A percentile compares a stretch with the other conserved stretches of the same genome.
Evolutionary conservation across 2,888 invertebrate genomes (phyloP).

Genomic region (Stenolophus ochropezus): DNA sequence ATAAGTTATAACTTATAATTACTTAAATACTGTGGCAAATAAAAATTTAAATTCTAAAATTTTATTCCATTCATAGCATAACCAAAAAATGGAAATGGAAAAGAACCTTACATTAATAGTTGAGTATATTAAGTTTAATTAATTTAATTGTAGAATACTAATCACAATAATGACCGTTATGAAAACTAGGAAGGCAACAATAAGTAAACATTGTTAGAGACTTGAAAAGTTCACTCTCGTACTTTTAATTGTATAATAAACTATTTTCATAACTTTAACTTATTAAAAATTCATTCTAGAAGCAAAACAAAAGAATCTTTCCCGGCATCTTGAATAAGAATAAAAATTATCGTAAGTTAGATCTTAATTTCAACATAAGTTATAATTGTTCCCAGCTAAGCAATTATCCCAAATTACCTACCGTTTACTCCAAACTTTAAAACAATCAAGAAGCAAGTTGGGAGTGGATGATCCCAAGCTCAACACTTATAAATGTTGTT

Average conservation of each 20-base stretch:
- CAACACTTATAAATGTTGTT: slow-evolving; percentile 42
- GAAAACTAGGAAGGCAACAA: not conserved
- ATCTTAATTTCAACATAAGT: slow-evolving; percentile 40
- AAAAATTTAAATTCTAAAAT: too few relatives aligned
- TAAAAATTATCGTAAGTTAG: slow-evolving; percentile 9
- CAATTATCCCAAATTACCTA: slow-evolving; percentile 43
- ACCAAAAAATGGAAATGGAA: too few relatives aligned
- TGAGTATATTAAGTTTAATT: not conserved
- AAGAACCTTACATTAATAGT: too few relatives aligned
- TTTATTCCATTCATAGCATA: too few relatives aligned
- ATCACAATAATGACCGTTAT: not conserved
- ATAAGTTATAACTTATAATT: too few relatives aligned
- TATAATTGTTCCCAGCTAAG: slow-evolving; percentile 34
- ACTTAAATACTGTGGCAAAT: too few relatives aligned
- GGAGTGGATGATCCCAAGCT: slow-evolving; percentile 9
- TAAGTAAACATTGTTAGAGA: slow-evolving; percentile 12
- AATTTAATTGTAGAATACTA: not conserved
- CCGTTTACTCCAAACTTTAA: slow-evolving; percentile 26
- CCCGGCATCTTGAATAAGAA: slow-evolving; percentile 15
- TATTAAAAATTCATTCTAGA: slow-evolving; percentile 37
- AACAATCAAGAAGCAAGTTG: slow-evolving; percentile 28
- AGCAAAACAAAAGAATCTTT: slow-evolving; percentile 11
- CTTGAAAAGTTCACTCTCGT: slow-evolving; percentile 11
- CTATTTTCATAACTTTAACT: slow-evolving; percentile 30
- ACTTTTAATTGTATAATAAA: slow-evolving; percentile 7